phyloP scores from a whole-genome alignment of 2,888 invertebrate species.

The Melinopterus prodromus region DNA sequence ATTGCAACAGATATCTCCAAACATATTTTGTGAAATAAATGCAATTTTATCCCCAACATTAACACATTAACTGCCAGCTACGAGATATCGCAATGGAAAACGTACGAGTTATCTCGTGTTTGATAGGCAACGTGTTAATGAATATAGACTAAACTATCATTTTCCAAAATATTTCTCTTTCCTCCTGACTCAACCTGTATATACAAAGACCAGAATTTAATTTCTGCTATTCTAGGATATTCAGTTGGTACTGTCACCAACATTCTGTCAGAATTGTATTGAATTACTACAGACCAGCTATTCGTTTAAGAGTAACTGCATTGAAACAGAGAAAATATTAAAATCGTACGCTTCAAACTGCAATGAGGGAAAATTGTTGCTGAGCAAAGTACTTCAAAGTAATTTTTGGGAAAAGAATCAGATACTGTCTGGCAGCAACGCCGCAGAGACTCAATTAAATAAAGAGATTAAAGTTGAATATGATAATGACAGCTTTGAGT shows the following conservation, averaged over 20 bases:
- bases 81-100: no score
- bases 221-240: conserved; percentile 12
- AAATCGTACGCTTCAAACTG: neutral
- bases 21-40: no score
- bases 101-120: no score
- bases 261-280: neutral
- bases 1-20: no score
- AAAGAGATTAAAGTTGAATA: neutral
- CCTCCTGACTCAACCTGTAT: no score
- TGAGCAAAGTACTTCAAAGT: neutral
- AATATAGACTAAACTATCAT: no score
- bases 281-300: conserved; percentile 13
- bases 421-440: neutral
- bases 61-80: no score
- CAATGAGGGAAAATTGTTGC: neutral
- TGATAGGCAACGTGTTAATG: no score
- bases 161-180: no score
- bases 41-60: no score
- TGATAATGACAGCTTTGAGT: neutral
- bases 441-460: neutral
- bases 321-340: conserved; percentile 8
- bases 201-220: neutral
- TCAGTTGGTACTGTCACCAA: neutral
- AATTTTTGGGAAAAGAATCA: no score
- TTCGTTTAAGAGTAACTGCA: conserved; percentile 17